Conservation (phyloP, 2,797 vertebrate genomes). For the Falco columbarius region DNA sequence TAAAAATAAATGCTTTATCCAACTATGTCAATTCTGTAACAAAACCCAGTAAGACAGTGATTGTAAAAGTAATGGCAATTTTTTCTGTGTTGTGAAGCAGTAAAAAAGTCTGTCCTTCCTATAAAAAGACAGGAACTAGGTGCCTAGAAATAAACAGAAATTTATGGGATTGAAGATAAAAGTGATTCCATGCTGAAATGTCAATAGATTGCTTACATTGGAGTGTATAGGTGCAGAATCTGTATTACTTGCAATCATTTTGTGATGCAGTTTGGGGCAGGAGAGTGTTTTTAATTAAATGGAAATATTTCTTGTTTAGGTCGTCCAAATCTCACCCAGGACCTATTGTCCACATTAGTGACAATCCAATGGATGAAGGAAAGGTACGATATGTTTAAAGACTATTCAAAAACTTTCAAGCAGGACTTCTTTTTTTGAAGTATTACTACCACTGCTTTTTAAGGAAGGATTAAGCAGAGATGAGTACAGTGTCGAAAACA, state of each 20-base stretch:
- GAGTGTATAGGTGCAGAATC: neutral
- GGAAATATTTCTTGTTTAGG: constrained; percentile 75
- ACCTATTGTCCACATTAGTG: constrained; percentile 97
- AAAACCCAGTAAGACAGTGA: neutral
- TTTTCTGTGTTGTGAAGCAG: neutral
- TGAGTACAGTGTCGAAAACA: neutral
- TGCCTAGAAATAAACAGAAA: neutral
- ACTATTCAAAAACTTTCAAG: neutral
- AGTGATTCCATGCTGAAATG: neutral
- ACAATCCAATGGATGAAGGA: constrained; percentile 99
- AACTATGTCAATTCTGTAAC: neutral
- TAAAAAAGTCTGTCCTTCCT: neutral
- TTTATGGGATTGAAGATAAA: neutral
- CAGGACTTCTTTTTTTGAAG: neutral
- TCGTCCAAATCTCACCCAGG: constrained; percentile 98
- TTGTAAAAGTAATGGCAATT: neutral
- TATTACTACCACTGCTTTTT: neutral
- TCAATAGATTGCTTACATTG: neutral
- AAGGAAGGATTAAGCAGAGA: neutral
- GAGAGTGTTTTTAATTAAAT: neutral
- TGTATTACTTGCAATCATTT: neutral
- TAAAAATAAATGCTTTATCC: neutral
- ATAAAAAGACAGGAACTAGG: neutral
- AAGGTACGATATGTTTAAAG: constrained; percentile 82
- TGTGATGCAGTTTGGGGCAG: neutral